Percentiles rank a stretch among this genome's conserved stretches.
These are phyloP conservation scores for Eclectus roratus DNA, from an alignment of 2,113 vertebrate species.

Conservation along the genomic window DNA sequence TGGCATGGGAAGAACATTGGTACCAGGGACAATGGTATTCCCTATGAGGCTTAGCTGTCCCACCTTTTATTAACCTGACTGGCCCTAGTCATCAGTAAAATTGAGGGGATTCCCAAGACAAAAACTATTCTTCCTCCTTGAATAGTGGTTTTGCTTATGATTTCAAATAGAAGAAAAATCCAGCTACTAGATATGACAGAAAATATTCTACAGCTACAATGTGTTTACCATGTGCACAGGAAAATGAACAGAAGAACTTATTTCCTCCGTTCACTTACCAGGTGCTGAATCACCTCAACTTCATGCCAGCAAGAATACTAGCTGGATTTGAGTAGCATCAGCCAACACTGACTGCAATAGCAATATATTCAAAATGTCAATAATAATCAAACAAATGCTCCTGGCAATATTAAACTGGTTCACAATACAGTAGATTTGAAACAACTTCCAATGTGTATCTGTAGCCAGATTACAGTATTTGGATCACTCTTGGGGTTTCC, in stretches of 20 bases:
- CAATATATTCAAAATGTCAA: conserved; percentile 49
- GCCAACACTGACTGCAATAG: conserved; percentile 38
- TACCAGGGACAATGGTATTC: not conserved
- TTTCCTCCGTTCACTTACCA: conserved; percentile 45
- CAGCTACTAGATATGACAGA: not conserved
- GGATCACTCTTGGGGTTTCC: not conserved
- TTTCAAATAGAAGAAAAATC: not conserved
- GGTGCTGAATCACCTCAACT: conserved; percentile 38
- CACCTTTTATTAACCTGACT: not conserved
- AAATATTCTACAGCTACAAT: not conserved
- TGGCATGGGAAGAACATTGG: not conserved
- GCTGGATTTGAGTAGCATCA: conserved; percentile 52
- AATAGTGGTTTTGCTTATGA: conserved; percentile 24
- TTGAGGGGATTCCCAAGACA: not conserved
- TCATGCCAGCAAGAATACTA: conserved; percentile 32
- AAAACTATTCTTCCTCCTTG: conserved; percentile 37
- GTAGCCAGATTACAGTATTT: conserved; percentile 9
- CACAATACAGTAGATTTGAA: conserved; percentile 19
- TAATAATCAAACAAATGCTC: conserved; percentile 56
- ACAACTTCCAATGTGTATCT: not conserved
- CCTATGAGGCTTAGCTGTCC: not conserved
- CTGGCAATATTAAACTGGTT: conserved; percentile 49
- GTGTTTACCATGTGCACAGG: not conserved
- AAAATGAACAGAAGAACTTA: conserved; percentile 7
- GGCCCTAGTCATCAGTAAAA: not conserved